Percentiles rank a stretch among this genome's conserved stretches.
Conservation (phyloP, 2,888 invertebrate genomes). For the Thyatira batis region DNA sequence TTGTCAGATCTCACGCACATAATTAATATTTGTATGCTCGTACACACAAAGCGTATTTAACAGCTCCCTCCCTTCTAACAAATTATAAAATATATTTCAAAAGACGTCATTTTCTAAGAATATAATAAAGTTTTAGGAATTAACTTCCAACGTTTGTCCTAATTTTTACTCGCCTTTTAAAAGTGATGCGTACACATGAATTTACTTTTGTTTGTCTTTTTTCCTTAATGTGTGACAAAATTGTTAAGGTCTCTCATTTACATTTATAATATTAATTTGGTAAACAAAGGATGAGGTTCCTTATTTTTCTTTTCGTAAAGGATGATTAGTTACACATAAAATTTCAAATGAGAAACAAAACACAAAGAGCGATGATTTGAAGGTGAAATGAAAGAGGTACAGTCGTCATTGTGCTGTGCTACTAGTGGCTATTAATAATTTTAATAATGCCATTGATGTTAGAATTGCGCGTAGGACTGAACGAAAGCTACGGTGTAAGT, state of each 20-base stretch:
- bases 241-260: not conserved
- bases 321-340: conserved; percentile 1
- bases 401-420: conserved; percentile 6
- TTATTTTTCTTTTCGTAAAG: not conserved
- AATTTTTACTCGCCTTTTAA: no score
- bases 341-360: not conserved
- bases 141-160: no score
- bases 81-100: not conserved
- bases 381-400: conserved; percentile 1
- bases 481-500: not conserved
- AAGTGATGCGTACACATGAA: no score
- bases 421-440: conserved; percentile 12
- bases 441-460: not conserved
- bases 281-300: not conserved
- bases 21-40: conserved; percentile 10
- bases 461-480: not conserved
- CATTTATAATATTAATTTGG: not conserved
- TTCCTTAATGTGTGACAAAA: not conserved
- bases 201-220: not conserved
- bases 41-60: not conserved
- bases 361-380: not conserved
- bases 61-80: not conserved
- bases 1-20: conserved; percentile 22
- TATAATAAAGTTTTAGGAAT: no score
- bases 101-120: no score